Base-by-base conservation (phyloP, 2,888 invertebrate genomes). In the Troides aeacus region DNA sequence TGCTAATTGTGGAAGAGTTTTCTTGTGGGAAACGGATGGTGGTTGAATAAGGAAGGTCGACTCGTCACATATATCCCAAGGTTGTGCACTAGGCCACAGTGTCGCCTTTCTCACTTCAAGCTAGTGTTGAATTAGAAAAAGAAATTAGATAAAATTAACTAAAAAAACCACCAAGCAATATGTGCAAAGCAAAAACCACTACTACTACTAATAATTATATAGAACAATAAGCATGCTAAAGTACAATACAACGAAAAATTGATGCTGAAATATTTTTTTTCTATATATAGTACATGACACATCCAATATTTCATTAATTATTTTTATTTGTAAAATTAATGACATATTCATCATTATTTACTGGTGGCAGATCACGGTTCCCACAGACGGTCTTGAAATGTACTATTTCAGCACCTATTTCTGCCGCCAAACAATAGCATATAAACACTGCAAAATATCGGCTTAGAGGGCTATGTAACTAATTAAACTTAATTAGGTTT, bases 1-100 rank as follows among this genome's bases (percentile, higher is more conserved):
- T 10, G 62, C 66, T 57, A 80, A 66, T 58, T 64, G 72, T 42
- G 76, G 69, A 30, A 74, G 77, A 62, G 75, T 69, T 58, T 73
- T 78, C 62, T 72, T 74, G 60, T 76, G 77, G 75, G 79, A 75
- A 21, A 73, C 23, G 60, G 85, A 84, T 57, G 85, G 83, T 72
- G 78, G 81, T 68, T 80, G 79, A 76, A 84, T 86, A 46, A 81
- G 80, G 82, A 86, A 89, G 71, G 81, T 75, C 71, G 85, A 84
- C 77, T 90, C 90, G 77, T 90, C 87, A 85, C 77, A 87, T 73
- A 79, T 81, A 72, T 86, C 84, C 92, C 92, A 92, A 73, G 90
- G 89, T 73, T 84, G 82, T 78, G 80, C 79, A 73, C 76, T 79
- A 78, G 86, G 84, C 88, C 89, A 90, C 72, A 90, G 81, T 75